Evolutionary conservation across 2,888 invertebrate genomes (phyloP), one percentile per base, ranked within the genome.

Genomic region (Alloplasta piceator): DNA sequence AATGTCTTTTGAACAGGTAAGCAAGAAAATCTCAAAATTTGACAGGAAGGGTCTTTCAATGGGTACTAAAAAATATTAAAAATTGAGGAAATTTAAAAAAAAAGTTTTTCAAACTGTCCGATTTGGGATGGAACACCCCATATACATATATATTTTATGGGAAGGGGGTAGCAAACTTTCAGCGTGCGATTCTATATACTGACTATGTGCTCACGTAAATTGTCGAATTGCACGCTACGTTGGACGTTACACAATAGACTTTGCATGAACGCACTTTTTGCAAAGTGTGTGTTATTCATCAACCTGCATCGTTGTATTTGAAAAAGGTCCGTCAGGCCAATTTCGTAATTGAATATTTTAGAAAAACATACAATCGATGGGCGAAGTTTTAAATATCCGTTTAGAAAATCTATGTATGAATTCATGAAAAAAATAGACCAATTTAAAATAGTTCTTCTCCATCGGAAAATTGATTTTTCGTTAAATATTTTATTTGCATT

Each of bases 241-340:
- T 14, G 52, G 4, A 5, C 48, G 48, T 48, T 52, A 9, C 36
- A 5, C 26, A 68, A 68, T 36, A 26, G 26, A 52, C 43, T 60
- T 55, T 55, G 48, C 36, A 60, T 55, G 6, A 63, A 43, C 26
- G 66, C 16, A 56, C 52, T 61, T 61, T 71, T 72, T 56, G 52
- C 46, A 76, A 80, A 76, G 66, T 72, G 58, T 68, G 66, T 72
- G 58, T 68, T 76, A 67, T 61, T 80, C 71, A 66, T 80, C 70
- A 55, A 76, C 43, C 48, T 68, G 67, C 41, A 41, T 39, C 66
- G 38, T 50, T 5, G 2, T 61, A 36, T 12, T 12, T 43, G 50
- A 43, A 52, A 5, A 38, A 26, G 26, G 41, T 50, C 39, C 60
- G 10, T 16, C 26, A 14, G 52, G 38, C 6, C 67, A 60, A 68